Base-by-base conservation (phyloP, 2,113 vertebrate genomes). In the Stigmatopora argus region DNA sequence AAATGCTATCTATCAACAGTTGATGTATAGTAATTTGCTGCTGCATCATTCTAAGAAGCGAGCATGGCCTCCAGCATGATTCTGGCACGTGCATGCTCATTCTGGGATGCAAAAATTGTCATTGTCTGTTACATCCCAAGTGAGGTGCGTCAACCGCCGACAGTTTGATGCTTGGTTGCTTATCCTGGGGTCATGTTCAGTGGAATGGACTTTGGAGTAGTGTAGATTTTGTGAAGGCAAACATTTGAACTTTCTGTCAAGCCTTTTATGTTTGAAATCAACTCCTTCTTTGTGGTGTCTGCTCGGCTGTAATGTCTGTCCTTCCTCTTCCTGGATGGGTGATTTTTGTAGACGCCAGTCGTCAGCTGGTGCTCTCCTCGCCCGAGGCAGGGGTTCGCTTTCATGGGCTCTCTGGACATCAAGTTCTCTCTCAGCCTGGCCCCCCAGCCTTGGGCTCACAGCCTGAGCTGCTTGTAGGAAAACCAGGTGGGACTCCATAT, bases 391-490 rank as follows among this genome's bases (percentile, higher is more conserved):
- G 90, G 80, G 86, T 83, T 78, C 86, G 84, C 80, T 91, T 86
- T 89, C 89, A 88, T 49, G 89, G 89, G 74, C 80, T 90, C 75
- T 80, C 89, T 74, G 87, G 89, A 87, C 85, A 81, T 83, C 82
- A 87, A 58, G 77, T 79, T 79, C 87, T 87, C 60, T 78, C 90
- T 71, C 88, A 90, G 81, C 86, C 88, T 38, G 86, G 87, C 83
- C 86, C 87, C 62, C 80, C 88, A 62, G 68, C 76, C 76, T 76
- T 88, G 74, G 78, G 90, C 78, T 80, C 83, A 78, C 90, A 90
- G 88, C 83, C 89, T 73, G 91, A 91, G 89, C 86, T 91, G 83
- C 87, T 90, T 76, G 78, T 90, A 84, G 90, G 86, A 78, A 91
- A 90, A 78, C 84, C 89, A 79, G 87, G 87, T 74, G 87, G 87